A percentile compares a stretch with the other conserved stretches of the same genome.
phyloP scores from a whole-genome alignment of 2,888 invertebrate species.

The Thecocarcelia acutangulata region DNA sequence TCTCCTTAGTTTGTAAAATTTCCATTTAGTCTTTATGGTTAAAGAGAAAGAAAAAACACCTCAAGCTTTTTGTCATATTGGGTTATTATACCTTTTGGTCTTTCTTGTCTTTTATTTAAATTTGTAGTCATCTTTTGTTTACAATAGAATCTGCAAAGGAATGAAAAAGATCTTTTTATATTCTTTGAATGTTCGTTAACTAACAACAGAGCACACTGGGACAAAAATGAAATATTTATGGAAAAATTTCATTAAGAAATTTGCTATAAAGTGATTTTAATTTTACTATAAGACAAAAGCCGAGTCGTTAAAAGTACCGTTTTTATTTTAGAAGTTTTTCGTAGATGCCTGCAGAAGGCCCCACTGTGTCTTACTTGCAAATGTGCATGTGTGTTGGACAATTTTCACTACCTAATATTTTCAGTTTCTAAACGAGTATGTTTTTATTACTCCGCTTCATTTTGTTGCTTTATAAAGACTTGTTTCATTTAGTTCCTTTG shows the following conservation, averaged over 20 bases:
- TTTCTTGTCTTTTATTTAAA: conserved; percentile 38
- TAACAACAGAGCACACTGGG: neutral
- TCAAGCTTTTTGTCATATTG: conserved; percentile 48
- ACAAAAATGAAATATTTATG: neutral
- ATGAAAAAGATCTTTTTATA: conserved; percentile 13
- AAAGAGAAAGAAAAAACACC: conserved; percentile 5
- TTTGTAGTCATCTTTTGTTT: conserved; percentile 34
- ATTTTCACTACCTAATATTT: neutral
- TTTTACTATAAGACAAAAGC: too few relatives aligned
- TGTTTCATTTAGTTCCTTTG: conserved; percentile 34
- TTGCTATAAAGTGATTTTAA: too few relatives aligned
- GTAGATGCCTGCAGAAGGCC: too few relatives aligned
- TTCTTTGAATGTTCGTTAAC: conserved; percentile 26
- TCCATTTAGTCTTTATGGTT: neutral
- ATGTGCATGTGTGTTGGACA: too few relatives aligned
- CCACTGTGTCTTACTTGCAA: too few relatives aligned
- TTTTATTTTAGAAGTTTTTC: too few relatives aligned
- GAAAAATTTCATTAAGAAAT: too few relatives aligned
- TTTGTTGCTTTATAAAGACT: conserved; percentile 20
- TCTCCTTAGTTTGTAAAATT: neutral
- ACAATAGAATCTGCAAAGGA: conserved; percentile 5
- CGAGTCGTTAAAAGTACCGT: too few relatives aligned
- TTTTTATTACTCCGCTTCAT: conserved; percentile 1
- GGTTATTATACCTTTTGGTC: conserved; percentile 59
- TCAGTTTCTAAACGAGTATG: neutral